phyloP scores from a whole-genome alignment of 2,113 vertebrate species.

The Oostethus manadensis region DNA sequence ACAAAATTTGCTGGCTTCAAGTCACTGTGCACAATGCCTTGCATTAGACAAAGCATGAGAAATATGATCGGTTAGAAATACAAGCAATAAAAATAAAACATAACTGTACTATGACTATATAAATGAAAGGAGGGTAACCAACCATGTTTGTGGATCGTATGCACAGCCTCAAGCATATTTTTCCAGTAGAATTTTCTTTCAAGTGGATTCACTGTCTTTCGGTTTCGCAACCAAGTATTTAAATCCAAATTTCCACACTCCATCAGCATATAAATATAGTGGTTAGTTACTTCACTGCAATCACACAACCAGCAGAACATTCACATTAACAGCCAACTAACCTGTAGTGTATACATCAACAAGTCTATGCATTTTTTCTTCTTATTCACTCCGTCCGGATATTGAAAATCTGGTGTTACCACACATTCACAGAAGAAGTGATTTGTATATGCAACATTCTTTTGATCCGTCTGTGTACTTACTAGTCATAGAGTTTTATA shows the following conservation, averaged over 20 bases:
- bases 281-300: slow-evolving; percentile 86
- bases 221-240: slow-evolving; percentile 93
- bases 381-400: neutral
- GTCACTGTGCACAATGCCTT: slow-evolving; percentile 97
- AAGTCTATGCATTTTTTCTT: neutral
- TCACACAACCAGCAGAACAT: slow-evolving; percentile 13
- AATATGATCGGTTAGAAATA: neutral
- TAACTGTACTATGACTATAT: too few species aligned
- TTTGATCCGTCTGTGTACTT: slow-evolving; percentile 54
- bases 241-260: slow-evolving; percentile 96
- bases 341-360: neutral
- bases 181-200: slow-evolving; percentile 97
- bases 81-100: neutral
- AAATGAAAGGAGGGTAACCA: slow-evolving; percentile 59
- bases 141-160: slow-evolving; percentile 95
- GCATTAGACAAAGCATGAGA: neutral
- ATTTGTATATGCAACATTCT: too few species aligned
- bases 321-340: neutral
- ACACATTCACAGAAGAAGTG: neutral
- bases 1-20: slow-evolving; percentile 97
- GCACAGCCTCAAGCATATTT: slow-evolving; percentile 96
- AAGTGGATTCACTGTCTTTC: slow-evolving; percentile 82
- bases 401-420: neutral
- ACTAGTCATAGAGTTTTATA: slow-evolving; percentile 93
- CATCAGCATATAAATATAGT: slow-evolving; percentile 95